Percentiles rank a stretch among this genome's conserved stretches.
Conservation (phyloP, 1,140 invertebrate species). For the Apis florea region DNA sequence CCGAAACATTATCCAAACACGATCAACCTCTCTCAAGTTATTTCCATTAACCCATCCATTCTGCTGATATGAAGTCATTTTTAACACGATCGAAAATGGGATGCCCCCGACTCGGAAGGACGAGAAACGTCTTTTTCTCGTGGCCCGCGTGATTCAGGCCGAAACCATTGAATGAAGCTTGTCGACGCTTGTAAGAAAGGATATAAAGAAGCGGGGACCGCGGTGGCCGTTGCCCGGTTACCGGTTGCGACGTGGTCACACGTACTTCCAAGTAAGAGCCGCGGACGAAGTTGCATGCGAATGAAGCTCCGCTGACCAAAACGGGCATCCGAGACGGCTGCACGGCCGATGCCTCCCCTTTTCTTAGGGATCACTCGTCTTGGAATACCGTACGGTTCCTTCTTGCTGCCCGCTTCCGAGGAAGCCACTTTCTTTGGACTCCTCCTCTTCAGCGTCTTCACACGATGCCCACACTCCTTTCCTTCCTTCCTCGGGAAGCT, state of each 20-base stretch:
- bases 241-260: constrained; percentile 58
- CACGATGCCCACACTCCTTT: constrained; percentile 26
- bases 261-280: constrained; percentile 67
- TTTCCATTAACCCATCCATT: too few species aligned
- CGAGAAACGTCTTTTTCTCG: background rate
- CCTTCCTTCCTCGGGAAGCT: constrained; percentile 7
- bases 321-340: constrained; percentile 57
- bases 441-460: constrained; percentile 50
- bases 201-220: constrained; percentile 44
- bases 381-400: constrained; percentile 63
- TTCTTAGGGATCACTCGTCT: constrained; percentile 64
- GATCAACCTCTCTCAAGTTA: too few species aligned
- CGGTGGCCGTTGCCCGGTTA: constrained; percentile 44
- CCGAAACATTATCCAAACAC: too few species aligned
- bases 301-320: constrained; percentile 68
- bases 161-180: constrained; percentile 49
- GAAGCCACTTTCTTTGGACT: constrained; percentile 61
- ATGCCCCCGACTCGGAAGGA: background rate
- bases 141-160: constrained; percentile 11
- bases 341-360: constrained; percentile 60
- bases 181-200: constrained; percentile 25
- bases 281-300: constrained; percentile 72
- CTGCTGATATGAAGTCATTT: background rate
- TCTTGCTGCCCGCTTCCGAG: constrained; percentile 64
- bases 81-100: background rate